A percentile compares a stretch with the other conserved stretches of the same genome.
These are phyloP conservation scores for Artemisiospiza belli DNA, from an alignment of 2,113 vertebrate species.

Conservation along the genomic window DNA sequence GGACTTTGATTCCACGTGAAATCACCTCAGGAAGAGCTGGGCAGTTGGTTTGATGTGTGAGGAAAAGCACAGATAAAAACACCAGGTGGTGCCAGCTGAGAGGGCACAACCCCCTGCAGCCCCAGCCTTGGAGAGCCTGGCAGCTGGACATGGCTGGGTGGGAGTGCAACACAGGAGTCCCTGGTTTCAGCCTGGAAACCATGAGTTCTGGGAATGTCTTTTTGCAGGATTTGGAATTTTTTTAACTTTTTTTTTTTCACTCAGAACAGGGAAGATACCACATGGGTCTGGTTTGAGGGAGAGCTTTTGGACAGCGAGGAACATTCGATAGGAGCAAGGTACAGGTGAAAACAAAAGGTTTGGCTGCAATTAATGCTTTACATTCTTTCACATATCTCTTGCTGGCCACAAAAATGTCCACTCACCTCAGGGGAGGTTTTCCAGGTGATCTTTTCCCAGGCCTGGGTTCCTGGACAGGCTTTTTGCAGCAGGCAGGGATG, in stretches of 20 bases:
- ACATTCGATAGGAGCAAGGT: neutral
- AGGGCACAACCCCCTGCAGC: fast-evolving
- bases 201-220: neutral
- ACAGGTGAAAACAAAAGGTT: neutral
- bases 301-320: neutral
- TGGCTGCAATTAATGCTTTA: neutral
- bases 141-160: neutral
- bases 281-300: neutral
- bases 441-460: neutral
- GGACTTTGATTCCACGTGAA: neutral
- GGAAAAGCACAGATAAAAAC: fast-evolving
- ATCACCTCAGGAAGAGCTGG: neutral
- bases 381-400: neutral
- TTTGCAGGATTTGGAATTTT: neutral
- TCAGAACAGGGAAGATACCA: neutral
- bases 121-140: neutral
- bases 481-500: neutral
- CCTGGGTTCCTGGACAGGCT: neutral
- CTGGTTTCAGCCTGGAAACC: neutral
- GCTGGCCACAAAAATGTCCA: neutral
- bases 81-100: neutral
- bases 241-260: fast-evolving
- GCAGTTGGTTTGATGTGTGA: neutral
- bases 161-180: neutral
- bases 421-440: neutral